These are phyloP conservation scores for Petrocephalus microphthalmus DNA, from an alignment of 2,113 vertebrate species.

Conservation along the genomic window DNA sequence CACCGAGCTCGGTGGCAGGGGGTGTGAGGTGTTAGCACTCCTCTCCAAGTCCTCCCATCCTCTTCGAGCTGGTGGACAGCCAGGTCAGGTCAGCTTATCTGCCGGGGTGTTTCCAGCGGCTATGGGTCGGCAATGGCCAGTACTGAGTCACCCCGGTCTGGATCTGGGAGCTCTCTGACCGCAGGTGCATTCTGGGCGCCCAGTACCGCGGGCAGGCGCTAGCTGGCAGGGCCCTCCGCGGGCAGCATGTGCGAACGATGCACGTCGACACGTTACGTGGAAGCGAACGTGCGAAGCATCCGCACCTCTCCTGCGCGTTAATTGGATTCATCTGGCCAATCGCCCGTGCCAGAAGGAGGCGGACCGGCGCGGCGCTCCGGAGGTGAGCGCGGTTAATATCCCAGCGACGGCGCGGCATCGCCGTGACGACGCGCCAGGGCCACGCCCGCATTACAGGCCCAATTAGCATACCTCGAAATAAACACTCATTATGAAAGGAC, in stretches of 20 bases:
- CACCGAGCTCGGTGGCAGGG: background rate
- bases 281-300: background rate
- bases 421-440: background rate
- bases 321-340: conserved; percentile 14
- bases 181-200: background rate
- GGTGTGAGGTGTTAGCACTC: background rate
- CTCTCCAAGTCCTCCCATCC: background rate
- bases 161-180: background rate
- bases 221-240: background rate
- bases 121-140: background rate
- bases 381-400: background rate
- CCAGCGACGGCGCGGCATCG: background rate
- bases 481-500: background rate
- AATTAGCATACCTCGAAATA: background rate
- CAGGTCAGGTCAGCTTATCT: background rate
- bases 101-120: background rate
- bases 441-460: background rate
- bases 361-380: background rate
- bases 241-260: background rate
- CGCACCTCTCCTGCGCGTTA: background rate
- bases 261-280: background rate
- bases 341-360: background rate
- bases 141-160: background rate
- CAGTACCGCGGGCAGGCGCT: background rate
- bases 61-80: background rate